Base-by-base conservation (phyloP, 2,888 invertebrate genomes). In the Luffia ferchaultella region DNA sequence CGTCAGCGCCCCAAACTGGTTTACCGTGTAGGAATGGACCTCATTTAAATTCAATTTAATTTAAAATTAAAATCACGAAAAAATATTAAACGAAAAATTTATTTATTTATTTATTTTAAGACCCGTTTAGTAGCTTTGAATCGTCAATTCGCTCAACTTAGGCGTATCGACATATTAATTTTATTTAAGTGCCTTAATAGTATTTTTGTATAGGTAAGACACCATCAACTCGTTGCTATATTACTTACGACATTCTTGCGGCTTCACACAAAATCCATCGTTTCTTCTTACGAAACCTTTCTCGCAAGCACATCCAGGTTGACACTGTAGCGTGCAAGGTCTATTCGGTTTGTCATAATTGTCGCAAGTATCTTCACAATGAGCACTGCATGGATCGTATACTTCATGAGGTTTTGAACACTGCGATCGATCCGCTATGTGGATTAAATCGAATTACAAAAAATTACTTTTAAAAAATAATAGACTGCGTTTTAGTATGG, bases 271-370 rank as follows among this genome's bases (percentile, higher is more conserved):
- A 40, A 46, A 40, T 18, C 56, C 54, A 16, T 49, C 48, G 2
- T 20, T 20, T 18, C 20, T 41, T 5, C 55, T 51, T 16, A 56
- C 53, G 2, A 52, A 47, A 5, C 55, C 55, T 9, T 51, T 42
- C 49, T 50, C 49, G 48, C 60, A 60, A 46, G 51, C 52, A 45
- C 57, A 57, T 1, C 56, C 57, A 7, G 9, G 12, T 3, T 45
- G 49, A 46, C 55, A 57, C 18, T 54, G 48, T 15, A 47, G 16
- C 1, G 50, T 51, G 20, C 54, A 54, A 1, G 43, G 15, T 18
- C 42, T 30, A 5, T 45, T 17, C n/a, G 1, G 16, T 7, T 50
- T 16, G 2, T 43, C 41, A 12, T 48, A 18, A 44, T 50, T 49
- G 0, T 50, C 44, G 42, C 53, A 53, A 3, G 49, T 53, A 2